These are phyloP conservation scores for Eubasilissa splendida DNA, from an alignment of 2,888 invertebrate genomes.

Conservation along the genomic window DNA sequence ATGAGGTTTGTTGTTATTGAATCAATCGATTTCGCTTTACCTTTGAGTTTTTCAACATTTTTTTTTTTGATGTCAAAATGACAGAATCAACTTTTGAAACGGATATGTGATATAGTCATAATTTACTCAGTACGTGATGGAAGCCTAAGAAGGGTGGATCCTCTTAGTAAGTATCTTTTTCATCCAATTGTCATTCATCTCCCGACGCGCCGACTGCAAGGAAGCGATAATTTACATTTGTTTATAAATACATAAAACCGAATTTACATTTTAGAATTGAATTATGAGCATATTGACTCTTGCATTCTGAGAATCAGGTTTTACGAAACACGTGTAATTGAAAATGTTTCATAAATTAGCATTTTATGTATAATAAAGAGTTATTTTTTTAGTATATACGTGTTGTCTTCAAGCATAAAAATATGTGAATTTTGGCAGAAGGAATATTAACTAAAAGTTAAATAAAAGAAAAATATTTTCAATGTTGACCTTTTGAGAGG, in stretches of 20 bases:
- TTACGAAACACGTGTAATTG: background rate
- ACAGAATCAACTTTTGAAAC: conserved; percentile 19
- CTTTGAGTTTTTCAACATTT: background rate
- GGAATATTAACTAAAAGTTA: too few relatives aligned
- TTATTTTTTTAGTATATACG: too few relatives aligned
- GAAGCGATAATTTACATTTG: conserved; percentile 54
- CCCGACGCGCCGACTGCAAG: conserved; percentile 53
- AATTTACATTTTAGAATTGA: conserved; percentile 24
- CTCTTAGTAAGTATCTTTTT: conserved; percentile 22
- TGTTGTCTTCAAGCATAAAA: too few relatives aligned
- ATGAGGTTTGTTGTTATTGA: too few relatives aligned
- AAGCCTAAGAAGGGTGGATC: background rate
- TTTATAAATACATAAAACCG: conserved; percentile 39
- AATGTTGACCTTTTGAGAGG: too few relatives aligned
- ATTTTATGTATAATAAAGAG: too few relatives aligned
- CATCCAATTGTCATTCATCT: conserved; percentile 38
- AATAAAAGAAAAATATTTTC: too few relatives aligned
- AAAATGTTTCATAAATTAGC: too few relatives aligned
- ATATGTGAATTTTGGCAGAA: too few relatives aligned
- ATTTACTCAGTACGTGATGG: conserved; percentile 19
- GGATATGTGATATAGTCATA: conserved; percentile 27
- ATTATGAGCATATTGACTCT: background rate
- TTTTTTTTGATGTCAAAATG: background rate
- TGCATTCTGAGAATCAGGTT: background rate
- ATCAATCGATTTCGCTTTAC: too few relatives aligned